Evolutionary conservation across 1,140 invertebrate genomes (phyloP).

Genomic region (Hermetia illucens): DNA sequence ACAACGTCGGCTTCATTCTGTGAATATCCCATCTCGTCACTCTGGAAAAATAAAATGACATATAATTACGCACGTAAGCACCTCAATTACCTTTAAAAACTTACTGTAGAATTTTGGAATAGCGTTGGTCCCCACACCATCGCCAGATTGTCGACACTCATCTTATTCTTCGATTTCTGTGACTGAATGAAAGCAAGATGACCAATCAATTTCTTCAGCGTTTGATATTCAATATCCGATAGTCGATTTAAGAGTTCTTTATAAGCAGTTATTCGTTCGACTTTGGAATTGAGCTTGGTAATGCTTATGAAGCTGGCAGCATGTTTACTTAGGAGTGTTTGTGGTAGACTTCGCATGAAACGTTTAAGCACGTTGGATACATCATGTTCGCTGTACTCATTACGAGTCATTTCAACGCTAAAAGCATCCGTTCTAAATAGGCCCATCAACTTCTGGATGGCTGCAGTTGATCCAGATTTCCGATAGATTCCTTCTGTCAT

Average conservation of each 20-base stretch:
- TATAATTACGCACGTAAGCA: too few species aligned
- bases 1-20: constrained; percentile 49
- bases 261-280: constrained; percentile 40
- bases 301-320: constrained; percentile 30
- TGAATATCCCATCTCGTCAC: constrained; percentile 39
- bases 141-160: constrained; percentile 67
- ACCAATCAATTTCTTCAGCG: constrained; percentile 55
- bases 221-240: constrained; percentile 52
- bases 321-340: constrained; percentile 46
- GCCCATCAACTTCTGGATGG: constrained; percentile 57
- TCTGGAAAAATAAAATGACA: constrained; percentile 5
- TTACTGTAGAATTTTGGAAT: constrained; percentile 53
- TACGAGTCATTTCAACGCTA: constrained; percentile 58
- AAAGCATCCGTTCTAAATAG: constrained; percentile 67
- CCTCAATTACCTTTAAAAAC: too few species aligned
- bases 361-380: constrained; percentile 71
- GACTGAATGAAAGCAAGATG: constrained; percentile 68
- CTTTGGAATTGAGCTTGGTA: constrained; percentile 35
- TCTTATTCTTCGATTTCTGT: constrained; percentile 57
- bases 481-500: constrained; percentile 78
- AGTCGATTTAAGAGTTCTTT: constrained; percentile 48
- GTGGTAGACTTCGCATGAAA: constrained; percentile 66
- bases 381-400: constrained; percentile 68
- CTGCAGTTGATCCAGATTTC: constrained; percentile 57
- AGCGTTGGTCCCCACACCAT: constrained; percentile 73